Evolutionary conservation across 2,113 vertebrate genomes (phyloP).

Genomic region (Psettodes erumei): DNA sequence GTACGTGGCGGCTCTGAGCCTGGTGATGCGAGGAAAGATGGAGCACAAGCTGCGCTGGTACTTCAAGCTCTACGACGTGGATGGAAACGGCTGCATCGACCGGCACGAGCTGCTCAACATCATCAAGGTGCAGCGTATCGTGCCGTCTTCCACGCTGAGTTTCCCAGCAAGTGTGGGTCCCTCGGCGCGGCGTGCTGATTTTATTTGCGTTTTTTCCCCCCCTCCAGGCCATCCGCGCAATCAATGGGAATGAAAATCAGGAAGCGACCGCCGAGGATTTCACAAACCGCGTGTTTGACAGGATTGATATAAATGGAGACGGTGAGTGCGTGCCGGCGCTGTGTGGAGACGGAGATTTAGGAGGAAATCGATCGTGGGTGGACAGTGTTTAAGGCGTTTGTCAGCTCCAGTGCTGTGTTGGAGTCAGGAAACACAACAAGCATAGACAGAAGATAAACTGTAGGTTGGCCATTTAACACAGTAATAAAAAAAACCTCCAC

Average conservation of each 20-base stretch:
- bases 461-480: background rate
- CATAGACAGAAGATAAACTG: background rate
- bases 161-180: background rate
- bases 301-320: slow-evolving; percentile 91
- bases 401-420: slow-evolving; percentile 9
- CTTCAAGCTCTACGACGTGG: slow-evolving; percentile 93
- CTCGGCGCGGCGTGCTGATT: background rate
- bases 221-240: slow-evolving; percentile 89
- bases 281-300: slow-evolving; percentile 91
- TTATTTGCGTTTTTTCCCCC: background rate
- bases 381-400: slow-evolving; percentile 9
- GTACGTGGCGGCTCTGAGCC: slow-evolving; percentile 92
- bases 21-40: slow-evolving; percentile 93
- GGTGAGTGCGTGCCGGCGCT: slow-evolving; percentile 78
- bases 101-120: slow-evolving; percentile 91
- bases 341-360: background rate
- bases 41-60: slow-evolving; percentile 95
- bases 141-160: background rate
- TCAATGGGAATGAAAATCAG: slow-evolving; percentile 86
- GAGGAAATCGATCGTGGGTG: background rate
- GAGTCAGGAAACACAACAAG: background rate
- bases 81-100: slow-evolving; percentile 94
- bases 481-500: background rate
- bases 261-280: slow-evolving; percentile 87
- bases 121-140: slow-evolving; percentile 83